Evolutionary conservation across 2,888 invertebrate genomes (phyloP).

Genomic region (Chelonus formosanus): DNA sequence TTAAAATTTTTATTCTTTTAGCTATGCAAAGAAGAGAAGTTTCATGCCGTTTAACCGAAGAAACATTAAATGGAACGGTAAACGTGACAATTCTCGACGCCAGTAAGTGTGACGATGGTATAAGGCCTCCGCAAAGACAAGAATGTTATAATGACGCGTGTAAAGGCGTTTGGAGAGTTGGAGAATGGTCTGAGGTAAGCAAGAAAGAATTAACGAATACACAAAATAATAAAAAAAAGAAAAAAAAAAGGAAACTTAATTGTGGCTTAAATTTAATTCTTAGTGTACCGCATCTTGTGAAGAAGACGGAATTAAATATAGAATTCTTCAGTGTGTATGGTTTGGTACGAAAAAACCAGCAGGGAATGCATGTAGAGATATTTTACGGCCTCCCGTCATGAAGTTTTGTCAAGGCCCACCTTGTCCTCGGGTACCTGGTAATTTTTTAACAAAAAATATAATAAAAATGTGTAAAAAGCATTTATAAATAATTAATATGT

Average conservation of each 20-base stretch:
- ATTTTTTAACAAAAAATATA: conserved; percentile 28
- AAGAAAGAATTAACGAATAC: conserved; percentile 26
- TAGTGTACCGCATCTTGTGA: conserved; percentile 90
- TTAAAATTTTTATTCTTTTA: conserved; percentile 42
- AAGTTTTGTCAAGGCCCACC: conserved; percentile 78
- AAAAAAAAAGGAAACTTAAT: neutral
- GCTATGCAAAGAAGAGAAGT: conserved; percentile 80
- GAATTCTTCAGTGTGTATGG: conserved; percentile 94
- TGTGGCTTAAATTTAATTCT: conserved; percentile 40
- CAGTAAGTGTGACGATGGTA: conserved; percentile 75
- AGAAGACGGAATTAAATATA: conserved; percentile 83
- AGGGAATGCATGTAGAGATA: conserved; percentile 83
- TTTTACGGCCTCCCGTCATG: conserved; percentile 79
- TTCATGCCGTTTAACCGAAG: conserved; percentile 69
- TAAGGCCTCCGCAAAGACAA: conserved; percentile 79
- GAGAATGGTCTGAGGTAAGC: conserved; percentile 91
- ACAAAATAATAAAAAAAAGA: neutral
- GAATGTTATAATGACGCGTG: conserved; percentile 87
- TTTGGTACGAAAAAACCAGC: conserved; percentile 83
- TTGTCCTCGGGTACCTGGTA: conserved; percentile 68
- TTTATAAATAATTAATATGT: neutral
- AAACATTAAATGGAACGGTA: conserved; percentile 64
- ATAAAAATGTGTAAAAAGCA: no score
- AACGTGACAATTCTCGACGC: conserved; percentile 68
- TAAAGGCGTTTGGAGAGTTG: conserved; percentile 88